Base-by-base conservation (phyloP, 2,113 vertebrate genomes). In the Cygnus atratus region DNA sequence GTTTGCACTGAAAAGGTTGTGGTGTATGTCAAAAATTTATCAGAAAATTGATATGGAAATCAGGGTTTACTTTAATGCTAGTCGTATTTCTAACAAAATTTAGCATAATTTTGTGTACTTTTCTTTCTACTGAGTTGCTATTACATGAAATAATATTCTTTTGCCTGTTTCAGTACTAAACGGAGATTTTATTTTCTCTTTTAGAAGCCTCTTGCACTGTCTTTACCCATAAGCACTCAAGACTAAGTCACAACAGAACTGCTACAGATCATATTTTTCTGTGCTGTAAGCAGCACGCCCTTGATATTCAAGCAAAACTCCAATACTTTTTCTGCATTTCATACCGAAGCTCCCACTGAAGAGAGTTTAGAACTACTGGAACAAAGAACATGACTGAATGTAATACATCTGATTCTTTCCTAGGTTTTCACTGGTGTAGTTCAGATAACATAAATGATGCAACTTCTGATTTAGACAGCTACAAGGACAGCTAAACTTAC, bases 1-100 rank as follows among this genome's bases (percentile, higher is more conserved):
- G 58, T 88, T 94, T 86, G 65, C 89, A 48, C 54, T 75, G 91
- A 73, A 68, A 93, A 95, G 63, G 81, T 68, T 91, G 57, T 84
- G 59, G 86, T 73, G 37, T 52, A 62, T 72, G 84, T 94, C 24
- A 91, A 88, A 91, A 90, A 84, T 4, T 75, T 61, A 57, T 37
- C 70, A 78, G 66, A 73, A 95, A 92, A 93, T 15, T 75, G 48
- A 78, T 70, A 62, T 15, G 35, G 73, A 46, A 93, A 21, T 73
- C 50, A 44, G 79, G 19, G 13, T 48, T 90, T 73, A 72, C 68
- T 94, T 91, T 54, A 94, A 65, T 50, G 19, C 18, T 65, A 92
- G 35, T 35, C 48, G 75, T 92, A 68, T 68, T 90, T 52, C 41
- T 92, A 84, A 54, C 20, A 84, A 90, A 71, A 77, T 43, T 88